phyloP scores from a whole-genome alignment of 2,113 vertebrate genomes.

The Argyrosomus japonicus region DNA sequence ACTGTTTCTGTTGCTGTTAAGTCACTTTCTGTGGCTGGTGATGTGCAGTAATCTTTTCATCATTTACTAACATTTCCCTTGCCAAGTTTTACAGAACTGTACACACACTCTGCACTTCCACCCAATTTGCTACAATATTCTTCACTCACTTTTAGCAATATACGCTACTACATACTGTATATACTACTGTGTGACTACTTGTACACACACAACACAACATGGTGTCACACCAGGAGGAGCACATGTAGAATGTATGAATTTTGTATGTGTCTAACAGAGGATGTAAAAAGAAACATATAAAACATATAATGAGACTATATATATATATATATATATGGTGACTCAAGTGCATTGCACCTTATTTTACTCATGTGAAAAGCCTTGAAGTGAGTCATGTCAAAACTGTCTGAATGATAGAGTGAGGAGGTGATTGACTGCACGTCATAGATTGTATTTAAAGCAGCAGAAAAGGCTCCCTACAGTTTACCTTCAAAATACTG shows the following conservation, averaged over 20 bases:
- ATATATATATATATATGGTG: too few species aligned
- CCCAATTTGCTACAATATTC: not conserved
- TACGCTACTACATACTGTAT: not conserved
- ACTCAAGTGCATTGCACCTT: not conserved
- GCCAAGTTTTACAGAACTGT: slow-evolving; percentile 14
- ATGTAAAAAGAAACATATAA: not conserved
- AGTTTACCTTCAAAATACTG: not conserved
- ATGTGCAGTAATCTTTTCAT: slow-evolving; percentile 41
- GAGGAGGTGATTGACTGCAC: not conserved
- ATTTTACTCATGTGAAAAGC: not conserved
- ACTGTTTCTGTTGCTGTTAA: slow-evolving; percentile 10
- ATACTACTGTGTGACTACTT: not conserved
- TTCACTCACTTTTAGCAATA: not conserved
- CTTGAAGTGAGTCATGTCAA: slow-evolving; percentile 3
- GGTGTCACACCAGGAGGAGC: not conserved
- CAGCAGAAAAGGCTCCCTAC: not conserved
- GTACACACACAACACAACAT: not conserved
- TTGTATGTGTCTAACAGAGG: not conserved
- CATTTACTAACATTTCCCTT: slow-evolving; percentile 22
- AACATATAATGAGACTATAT: not conserved
- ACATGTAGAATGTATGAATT: not conserved
- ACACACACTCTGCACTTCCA: not conserved
- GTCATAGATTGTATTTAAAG: not conserved
- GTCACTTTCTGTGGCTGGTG: slow-evolving; percentile 22
- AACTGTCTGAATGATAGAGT: not conserved